Evolutionary conservation across 2,888 invertebrate genomes (phyloP), one percentile per base, ranked within the genome.

Genomic region (Ctena decussata): DNA sequence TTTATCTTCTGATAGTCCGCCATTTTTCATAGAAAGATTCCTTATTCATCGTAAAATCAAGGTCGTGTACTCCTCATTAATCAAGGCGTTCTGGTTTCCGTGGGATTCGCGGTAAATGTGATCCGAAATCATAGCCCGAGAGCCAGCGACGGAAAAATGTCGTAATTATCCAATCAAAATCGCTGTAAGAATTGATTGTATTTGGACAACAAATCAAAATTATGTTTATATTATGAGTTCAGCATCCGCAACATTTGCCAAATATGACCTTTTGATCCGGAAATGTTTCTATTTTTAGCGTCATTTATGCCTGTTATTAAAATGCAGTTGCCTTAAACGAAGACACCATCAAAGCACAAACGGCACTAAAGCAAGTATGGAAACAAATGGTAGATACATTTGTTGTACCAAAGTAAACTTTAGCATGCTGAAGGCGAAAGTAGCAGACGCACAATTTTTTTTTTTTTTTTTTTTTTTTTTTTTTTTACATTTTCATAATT

Each of bases 31-130:
- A 65, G 18, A 24, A 65, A 65, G 65, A 65, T 65, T 65, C 65
- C 35, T 65, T 65, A 65, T 65, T 65, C 65, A 65, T 65, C 65
- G 65, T 35, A 12, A 65, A 65, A 65, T 65, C 65, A 65, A 65
- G 65, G 65, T 65, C 65, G 18, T 65, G 24, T 65, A 35, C 65
- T 32, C 32, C 65, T 35, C 65, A 65, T 65, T 65, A 65, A 65
- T 65, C 65, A 65, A 8, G 18, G 35, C 35, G n/a, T 1, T 32
- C 35, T 65, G 65, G 65, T 5, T 57, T 35, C 65, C 65, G 30
- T 11, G 35, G 35, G 8, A 5, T 12, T 5, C 5, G 8, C 21
- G 12, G 15, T 2, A 12, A 46, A 46, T 5, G 46, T n/a, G 46
- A 3, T n/a, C 46, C 3, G 46, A 5, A 46, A 21, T 65, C 21